Evolutionary conservation across 2,113 vertebrate species (phyloP).

Genomic region (Hippocampus abdominalis): DNA sequence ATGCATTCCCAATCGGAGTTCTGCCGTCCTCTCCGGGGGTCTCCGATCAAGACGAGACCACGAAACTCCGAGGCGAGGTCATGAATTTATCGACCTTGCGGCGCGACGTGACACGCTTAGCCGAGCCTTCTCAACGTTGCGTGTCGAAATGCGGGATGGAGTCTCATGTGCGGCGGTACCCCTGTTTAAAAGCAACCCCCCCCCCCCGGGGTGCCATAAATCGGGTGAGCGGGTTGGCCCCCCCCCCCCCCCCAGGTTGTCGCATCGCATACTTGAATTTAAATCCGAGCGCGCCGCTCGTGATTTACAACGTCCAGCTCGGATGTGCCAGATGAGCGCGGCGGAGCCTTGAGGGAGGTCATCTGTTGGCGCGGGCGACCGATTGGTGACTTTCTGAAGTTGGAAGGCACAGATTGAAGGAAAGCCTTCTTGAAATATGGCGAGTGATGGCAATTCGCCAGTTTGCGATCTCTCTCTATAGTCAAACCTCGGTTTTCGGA

Average conservation of each 20-base stretch:
- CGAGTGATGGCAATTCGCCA: too few relatives aligned
- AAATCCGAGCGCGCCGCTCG: constrained; percentile 24
- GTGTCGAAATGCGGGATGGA: neutral
- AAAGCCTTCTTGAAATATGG: too few relatives aligned
- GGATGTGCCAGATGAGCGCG: neutral
- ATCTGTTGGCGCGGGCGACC: neutral
- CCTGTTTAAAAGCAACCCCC: constrained; percentile 54
- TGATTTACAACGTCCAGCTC: constrained; percentile 42
- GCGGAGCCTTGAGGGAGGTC: neutral
- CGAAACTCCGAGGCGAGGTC: neutral
- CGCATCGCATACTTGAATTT: constrained; percentile 39
- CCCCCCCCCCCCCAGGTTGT: too few relatives aligned
- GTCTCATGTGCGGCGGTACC: constrained; percentile 61
- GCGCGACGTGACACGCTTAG: neutral
- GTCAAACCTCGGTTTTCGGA: too few relatives aligned
- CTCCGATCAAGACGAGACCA: neutral
- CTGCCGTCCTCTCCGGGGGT: neutral
- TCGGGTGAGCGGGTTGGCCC: constrained; percentile 23
- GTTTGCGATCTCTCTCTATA: too few relatives aligned
- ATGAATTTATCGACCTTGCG: constrained; percentile 1
- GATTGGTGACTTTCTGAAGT: neutral
- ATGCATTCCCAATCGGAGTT: constrained; percentile 7
- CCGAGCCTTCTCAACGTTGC: neutral
- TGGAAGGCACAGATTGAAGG: too few relatives aligned
- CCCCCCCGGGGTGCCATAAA: constrained; percentile 50